Percentiles rank a stretch among this genome's conserved stretches.
These are phyloP conservation scores for Fopius arisanus DNA, from an alignment of 1,140 invertebrate species.

Conservation along the genomic window DNA sequence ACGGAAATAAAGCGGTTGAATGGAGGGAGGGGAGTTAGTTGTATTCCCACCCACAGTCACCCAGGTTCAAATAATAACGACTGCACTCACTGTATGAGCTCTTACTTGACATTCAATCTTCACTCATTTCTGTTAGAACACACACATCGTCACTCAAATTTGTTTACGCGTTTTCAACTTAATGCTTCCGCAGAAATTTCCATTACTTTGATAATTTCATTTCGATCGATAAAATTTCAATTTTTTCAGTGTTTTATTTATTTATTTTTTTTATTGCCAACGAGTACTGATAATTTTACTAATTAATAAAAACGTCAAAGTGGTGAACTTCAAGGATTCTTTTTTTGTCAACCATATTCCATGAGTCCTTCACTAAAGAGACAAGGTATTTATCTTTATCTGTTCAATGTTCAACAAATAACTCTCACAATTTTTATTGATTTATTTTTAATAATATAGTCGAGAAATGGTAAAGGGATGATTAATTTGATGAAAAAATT, in stretches of 20 bases:
- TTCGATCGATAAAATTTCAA: neutral
- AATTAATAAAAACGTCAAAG: neutral
- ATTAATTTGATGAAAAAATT: too few relatives aligned
- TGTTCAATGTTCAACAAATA: constrained; percentile 2
- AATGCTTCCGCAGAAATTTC: neutral
- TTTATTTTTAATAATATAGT: constrained; percentile 29
- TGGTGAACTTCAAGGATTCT: neutral
- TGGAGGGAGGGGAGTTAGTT: neutral
- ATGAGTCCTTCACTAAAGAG: constrained; percentile 44
- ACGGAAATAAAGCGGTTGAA: neutral
- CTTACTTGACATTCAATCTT: neutral
- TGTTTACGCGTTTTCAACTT: neutral
- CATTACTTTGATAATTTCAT: neutral
- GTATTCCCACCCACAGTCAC: neutral
- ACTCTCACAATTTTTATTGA: neutral
- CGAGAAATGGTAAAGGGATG: too few relatives aligned
- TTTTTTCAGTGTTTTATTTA: neutral
- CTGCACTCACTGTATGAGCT: neutral
- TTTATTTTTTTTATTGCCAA: neutral
- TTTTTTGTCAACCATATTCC: constrained; percentile 36
- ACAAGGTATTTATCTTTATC: constrained; percentile 39
- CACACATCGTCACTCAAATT: too few relatives aligned
- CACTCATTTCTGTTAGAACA: neutral
- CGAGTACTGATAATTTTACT: neutral
- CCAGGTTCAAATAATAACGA: neutral